phyloP scores from a whole-genome alignment of 2,797 vertebrate species.

The Heterohyrax brucei region DNA sequence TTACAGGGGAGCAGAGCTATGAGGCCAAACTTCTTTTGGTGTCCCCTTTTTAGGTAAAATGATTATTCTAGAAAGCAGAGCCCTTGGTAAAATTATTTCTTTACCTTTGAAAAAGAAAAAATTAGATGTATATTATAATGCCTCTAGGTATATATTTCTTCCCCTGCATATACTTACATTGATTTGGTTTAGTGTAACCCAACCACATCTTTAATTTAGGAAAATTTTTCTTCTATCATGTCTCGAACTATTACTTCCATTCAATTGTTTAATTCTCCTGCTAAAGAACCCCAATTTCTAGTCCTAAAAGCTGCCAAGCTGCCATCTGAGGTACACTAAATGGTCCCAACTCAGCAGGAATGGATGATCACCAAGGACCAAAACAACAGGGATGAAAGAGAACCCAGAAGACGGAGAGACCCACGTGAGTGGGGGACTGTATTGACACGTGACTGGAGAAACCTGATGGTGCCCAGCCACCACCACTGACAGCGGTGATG shows the following conservation, averaged over 20 bases:
- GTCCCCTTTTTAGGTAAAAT: neutral
- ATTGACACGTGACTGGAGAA: too few relatives aligned
- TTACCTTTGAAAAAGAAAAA: constrained; percentile 54
- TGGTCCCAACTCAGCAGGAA: too few relatives aligned
- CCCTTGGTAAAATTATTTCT: constrained; percentile 21
- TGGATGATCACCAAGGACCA: too few relatives aligned
- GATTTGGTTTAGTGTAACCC: constrained; percentile 10
- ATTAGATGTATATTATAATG: neutral
- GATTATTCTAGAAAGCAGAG: neutral
- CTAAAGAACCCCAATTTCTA: neutral
- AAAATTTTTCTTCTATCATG: neutral
- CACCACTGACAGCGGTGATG: too few relatives aligned
- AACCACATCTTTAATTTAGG: neutral
- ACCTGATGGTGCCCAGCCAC: too few relatives aligned
- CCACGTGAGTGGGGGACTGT: too few relatives aligned
- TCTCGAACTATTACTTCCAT: constrained; percentile 25
- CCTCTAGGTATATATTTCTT: neutral
- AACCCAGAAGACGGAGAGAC: too few relatives aligned
- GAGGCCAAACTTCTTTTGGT: neutral
- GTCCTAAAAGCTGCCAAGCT: too few relatives aligned
- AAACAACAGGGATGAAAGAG: too few relatives aligned
- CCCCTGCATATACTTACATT: neutral
- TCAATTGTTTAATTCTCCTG: neutral
- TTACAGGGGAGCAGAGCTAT: neutral
- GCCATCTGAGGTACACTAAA: too few relatives aligned